These are phyloP conservation scores for Epistrophella euchroma DNA, from an alignment of 2,888 invertebrate species.

Conservation along the genomic window DNA sequence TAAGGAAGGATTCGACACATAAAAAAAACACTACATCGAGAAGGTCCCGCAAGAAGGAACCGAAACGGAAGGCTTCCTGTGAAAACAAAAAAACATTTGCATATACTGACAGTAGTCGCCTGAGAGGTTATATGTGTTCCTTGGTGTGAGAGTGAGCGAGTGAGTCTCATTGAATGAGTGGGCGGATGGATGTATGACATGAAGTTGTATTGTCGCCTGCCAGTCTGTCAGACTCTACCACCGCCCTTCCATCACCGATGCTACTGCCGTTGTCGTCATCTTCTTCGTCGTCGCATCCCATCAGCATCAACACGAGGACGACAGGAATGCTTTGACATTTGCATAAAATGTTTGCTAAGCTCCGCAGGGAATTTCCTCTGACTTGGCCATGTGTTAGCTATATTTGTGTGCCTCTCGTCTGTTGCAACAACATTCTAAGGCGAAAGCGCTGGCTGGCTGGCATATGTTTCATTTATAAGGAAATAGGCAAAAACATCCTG, in stretches of 20 bases:
- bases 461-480: slow-evolving; percentile 68
- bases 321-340: slow-evolving; percentile 70
- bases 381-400: slow-evolving; percentile 56
- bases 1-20: slow-evolving; percentile 28
- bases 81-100: slow-evolving; percentile 65
- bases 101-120: slow-evolving; percentile 62
- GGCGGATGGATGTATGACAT: slow-evolving; percentile 68
- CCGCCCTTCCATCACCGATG: slow-evolving; percentile 15
- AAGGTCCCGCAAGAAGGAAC: slow-evolving; percentile 35
- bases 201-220: slow-evolving; percentile 74
- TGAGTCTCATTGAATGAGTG: slow-evolving; percentile 13
- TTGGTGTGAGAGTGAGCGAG: slow-evolving; percentile 44
- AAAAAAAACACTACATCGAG: neutral
- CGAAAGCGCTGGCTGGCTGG: slow-evolving; percentile 61
- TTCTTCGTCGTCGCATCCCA: slow-evolving; percentile 44
- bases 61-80: slow-evolving; percentile 59
- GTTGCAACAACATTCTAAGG: slow-evolving; percentile 57
- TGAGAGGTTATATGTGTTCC: slow-evolving; percentile 54
- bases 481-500: slow-evolving; percentile 51
- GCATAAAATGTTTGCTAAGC: slow-evolving; percentile 74
- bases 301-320: slow-evolving; percentile 52
- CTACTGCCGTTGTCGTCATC: slow-evolving; percentile 18
- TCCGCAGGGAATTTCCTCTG: slow-evolving; percentile 70
- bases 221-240: slow-evolving; percentile 56
- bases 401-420: slow-evolving; percentile 26